Evolutionary conservation across 2,888 invertebrate genomes (phyloP).

Genomic region (Cerceris rybyensis): DNA sequence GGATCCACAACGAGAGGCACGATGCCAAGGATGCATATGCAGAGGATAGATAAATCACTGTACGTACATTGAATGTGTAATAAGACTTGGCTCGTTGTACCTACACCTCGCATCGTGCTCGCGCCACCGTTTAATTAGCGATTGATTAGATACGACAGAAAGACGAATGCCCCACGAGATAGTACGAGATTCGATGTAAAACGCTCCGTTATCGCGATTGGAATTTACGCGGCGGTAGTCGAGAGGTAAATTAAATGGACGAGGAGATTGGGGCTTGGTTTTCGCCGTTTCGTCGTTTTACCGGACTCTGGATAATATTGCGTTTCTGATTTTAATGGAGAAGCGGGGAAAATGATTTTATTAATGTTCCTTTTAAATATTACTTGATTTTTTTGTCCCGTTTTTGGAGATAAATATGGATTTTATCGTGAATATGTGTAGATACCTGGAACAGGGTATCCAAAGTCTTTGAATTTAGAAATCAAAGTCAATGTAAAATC

Average conservation of each 20-base stretch:
- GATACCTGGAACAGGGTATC: no score
- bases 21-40: slow-evolving; percentile 41
- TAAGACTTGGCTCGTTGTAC: slow-evolving; percentile 40
- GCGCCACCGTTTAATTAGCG: slow-evolving; percentile 54
- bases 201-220: slow-evolving; percentile 25
- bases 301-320: no score
- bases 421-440: no score
- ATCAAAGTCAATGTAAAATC: no score
- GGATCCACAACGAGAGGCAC: slow-evolving; percentile 25
- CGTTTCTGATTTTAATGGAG: slow-evolving; percentile 1
- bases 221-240: slow-evolving; percentile 17
- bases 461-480: no score
- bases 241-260: slow-evolving; percentile 18
- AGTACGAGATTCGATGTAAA: slow-evolving; percentile 27
- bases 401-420: no score
- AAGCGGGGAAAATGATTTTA: slow-evolving; percentile 2
- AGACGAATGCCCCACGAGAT: slow-evolving; percentile 32
- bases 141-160: slow-evolving; percentile 49
- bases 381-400: no score
- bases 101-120: slow-evolving; percentile 11
- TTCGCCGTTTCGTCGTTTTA: no score
- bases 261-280: background rate
- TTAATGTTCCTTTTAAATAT: no score
- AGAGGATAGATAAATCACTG: slow-evolving; percentile 45
- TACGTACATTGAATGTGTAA: slow-evolving; percentile 29